These are phyloP conservation scores for Peromyscus leucopus DNA, from an alignment of 2,113 vertebrate species.

Conservation along the genomic window DNA sequence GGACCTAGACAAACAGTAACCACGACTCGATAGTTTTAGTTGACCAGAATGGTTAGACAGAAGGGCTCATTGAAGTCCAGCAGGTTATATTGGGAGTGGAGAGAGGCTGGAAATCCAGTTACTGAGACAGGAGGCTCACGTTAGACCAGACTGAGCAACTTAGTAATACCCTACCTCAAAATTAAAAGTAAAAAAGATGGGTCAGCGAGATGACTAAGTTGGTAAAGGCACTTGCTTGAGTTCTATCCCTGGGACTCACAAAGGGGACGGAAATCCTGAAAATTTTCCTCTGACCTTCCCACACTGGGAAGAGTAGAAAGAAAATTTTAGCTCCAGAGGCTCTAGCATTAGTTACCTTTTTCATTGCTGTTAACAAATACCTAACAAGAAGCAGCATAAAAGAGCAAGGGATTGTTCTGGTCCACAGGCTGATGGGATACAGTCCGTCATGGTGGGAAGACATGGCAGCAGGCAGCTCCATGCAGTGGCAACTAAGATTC, in stretches of 20 bases:
- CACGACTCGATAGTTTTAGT: neutral
- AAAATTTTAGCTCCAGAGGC: neutral
- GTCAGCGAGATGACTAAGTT: neutral
- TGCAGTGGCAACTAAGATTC: neutral
- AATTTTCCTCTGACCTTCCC: neutral
- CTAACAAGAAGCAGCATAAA: neutral
- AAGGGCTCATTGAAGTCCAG: neutral
- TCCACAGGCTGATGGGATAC: neutral
- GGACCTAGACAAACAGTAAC: neutral
- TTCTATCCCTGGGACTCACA: neutral
- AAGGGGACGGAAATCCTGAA: neutral
- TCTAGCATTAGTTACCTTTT: neutral
- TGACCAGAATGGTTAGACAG: neutral
- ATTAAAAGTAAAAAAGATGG: neutral
- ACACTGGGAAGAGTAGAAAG: neutral
- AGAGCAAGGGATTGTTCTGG: neutral
- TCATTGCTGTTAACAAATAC: neutral
- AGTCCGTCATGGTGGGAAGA: neutral
- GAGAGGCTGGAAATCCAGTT: neutral
- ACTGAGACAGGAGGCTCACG: neutral
- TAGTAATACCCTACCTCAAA: neutral
- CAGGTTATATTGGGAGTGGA: neutral
- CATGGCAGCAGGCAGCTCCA: neutral
- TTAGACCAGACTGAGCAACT: neutral
- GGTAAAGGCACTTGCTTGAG: neutral